Conservation (phyloP, 92 coral and sea anemone genomes). For the Anthopleura xanthogrammica region DNA sequence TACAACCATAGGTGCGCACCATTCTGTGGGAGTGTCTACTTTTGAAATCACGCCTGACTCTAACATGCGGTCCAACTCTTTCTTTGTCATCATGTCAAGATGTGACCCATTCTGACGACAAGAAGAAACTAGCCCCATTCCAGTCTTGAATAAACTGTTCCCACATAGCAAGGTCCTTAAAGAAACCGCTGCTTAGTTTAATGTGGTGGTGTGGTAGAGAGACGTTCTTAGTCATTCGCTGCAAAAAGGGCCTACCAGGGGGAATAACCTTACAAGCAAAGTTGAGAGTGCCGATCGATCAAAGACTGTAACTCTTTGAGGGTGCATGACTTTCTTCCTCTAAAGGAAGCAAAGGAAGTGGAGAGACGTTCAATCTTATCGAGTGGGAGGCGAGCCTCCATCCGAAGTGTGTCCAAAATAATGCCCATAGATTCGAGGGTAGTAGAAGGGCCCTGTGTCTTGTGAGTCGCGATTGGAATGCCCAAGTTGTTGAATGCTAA, state of each 20-base stretch:
- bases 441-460: conserved; percentile 46
- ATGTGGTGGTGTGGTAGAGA: conserved; percentile 41
- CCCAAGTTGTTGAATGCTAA: too few species aligned
- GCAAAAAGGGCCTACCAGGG: conserved; percentile 47
- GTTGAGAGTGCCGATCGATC: conserved; percentile 37
- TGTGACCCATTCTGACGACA: conserved; percentile 31
- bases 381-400: conserved; percentile 53
- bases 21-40: not conserved
- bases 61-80: not conserved
- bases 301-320: conserved; percentile 43
- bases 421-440: conserved; percentile 35
- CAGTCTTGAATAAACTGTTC: conserved; percentile 37
- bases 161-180: conserved; percentile 62
- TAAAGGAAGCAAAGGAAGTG: conserved; percentile 19
- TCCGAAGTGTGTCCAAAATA: conserved; percentile 27
- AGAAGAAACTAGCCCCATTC: conserved; percentile 51
- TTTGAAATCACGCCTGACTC: not conserved
- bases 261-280: conserved; percentile 56
- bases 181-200: conserved; percentile 40
- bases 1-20: conserved; percentile 1
- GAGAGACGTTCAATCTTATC: conserved; percentile 38
- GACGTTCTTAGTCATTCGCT: conserved; percentile 27
- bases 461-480: conserved; percentile 21
- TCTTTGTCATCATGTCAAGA: not conserved
- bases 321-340: conserved; percentile 31